Conservation (phyloP, 2,888 invertebrate species). For the Cephus pulcher region DNA sequence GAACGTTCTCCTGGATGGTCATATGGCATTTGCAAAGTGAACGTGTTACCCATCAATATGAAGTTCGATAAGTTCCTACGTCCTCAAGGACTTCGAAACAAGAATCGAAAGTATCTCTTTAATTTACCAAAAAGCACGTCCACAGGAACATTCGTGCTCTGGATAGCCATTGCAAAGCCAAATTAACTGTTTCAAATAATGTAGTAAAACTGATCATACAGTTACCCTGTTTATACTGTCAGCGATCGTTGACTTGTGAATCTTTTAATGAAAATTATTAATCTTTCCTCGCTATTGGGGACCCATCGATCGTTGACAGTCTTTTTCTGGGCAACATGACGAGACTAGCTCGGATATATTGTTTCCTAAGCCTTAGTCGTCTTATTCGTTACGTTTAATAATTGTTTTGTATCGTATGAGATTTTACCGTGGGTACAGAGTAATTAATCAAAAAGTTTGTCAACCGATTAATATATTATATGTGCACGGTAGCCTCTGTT, state of each 20-base stretch:
- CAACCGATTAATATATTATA: background rate
- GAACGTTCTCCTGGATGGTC: background rate
- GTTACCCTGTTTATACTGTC: background rate
- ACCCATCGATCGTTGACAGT: background rate
- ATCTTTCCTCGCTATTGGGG: background rate
- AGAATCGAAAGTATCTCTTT: background rate
- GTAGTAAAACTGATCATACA: background rate
- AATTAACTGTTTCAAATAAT: background rate
- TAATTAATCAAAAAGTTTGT: background rate
- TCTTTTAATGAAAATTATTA: background rate
- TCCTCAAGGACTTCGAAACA: background rate
- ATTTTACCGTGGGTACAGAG: background rate
- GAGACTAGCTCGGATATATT: conserved; percentile 17
- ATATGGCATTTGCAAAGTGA: background rate
- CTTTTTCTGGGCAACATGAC: background rate
- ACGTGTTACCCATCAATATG: background rate
- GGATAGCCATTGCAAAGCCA: background rate
- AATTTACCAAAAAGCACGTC: background rate
- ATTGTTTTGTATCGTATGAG: conserved; percentile 28
- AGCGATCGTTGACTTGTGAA: background rate
- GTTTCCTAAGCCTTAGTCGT: conserved; percentile 42
- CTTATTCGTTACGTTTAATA: conserved; percentile 33
- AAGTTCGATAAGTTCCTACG: background rate
- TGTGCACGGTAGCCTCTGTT: background rate
- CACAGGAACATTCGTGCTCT: background rate